Base-by-base conservation (phyloP, 92 coral and sea anemone genomes). In the Montipora capitata region DNA sequence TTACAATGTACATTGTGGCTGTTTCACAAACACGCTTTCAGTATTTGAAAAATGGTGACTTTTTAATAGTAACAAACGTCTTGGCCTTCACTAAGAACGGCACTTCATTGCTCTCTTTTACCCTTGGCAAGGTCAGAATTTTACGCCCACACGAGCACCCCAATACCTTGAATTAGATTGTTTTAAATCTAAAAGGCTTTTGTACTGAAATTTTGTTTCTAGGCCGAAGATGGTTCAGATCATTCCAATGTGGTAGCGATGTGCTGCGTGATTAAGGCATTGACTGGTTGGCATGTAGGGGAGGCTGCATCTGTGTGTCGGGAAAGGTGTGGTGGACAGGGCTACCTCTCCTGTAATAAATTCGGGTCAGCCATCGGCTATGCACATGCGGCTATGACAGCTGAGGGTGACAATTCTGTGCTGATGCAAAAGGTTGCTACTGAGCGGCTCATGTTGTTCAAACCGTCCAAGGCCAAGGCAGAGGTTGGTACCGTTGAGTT, bases 281-380 rank as follows among this genome's bases (percentile, higher is more conserved):
- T 96, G 64, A 84, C 97, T 59, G 92, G 97, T 51, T 96, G 98
- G 98, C 94, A 96, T 77, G 93, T 96, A 74, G 93, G 81, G 0
- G 90, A 88, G 54, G 89, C 96, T 27, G 97, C 92, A 13, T 58
- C 97, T 2, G 72, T 89, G 10, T 88, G 96, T 84, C 98, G 98
- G n/a, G 98, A 96, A 79, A 92, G 98, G 75, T 94, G 97, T 75
- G 98, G 98, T 2, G 98, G 98, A 17, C 98, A 96, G 84, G 98
- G 98, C 10, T 96, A 92, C 81, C 94, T 96, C 44, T 96, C 98
- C 41, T 96, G 98, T 42, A 96, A 96, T 91, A 87, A 91, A 69
- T 85, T 90, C 18, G 96, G 96, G 5, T 42, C 86, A 48, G 95
- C 93, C 35, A 85, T 94, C 12, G 97, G 93, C 68, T 86, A 88